A percentile compares a stretch with the other conserved stretches of the same genome.
Evolutionary conservation across 2,113 vertebrate genomes (phyloP).

Genomic region (Arizona elegans): DNA sequence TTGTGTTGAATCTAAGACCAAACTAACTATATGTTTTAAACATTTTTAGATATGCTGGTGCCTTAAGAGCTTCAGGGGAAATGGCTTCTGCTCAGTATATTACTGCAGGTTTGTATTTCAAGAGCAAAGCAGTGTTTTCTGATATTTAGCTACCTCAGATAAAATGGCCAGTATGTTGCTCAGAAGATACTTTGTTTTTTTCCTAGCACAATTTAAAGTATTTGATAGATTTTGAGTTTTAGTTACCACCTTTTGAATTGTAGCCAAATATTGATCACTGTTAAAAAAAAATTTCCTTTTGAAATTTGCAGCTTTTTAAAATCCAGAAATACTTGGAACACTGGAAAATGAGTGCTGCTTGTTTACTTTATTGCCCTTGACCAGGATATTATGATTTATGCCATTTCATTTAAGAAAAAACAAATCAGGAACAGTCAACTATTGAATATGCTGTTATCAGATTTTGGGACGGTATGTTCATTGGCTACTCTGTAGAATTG

Average conservation of each 20-base stretch:
- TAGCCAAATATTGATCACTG: background rate
- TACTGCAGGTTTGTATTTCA: slow-evolving; percentile 86
- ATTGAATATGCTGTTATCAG: slow-evolving; percentile 62
- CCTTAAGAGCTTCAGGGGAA: slow-evolving; percentile 92
- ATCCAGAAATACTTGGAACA: background rate
- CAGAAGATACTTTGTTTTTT: background rate
- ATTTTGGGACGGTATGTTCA: slow-evolving; percentile 64
- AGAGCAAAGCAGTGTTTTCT: background rate
- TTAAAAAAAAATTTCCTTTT: background rate
- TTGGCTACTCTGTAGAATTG: slow-evolving; percentile 59
- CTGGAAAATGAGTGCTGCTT: slow-evolving; percentile 59
- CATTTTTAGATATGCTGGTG: slow-evolving; percentile 83
- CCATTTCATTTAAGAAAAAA: slow-evolving; percentile 65
- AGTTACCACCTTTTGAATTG: background rate
- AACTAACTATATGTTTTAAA: slow-evolving; percentile 27
- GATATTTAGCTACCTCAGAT: slow-evolving; percentile 4
- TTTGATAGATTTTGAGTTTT: background rate
- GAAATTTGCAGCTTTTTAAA: background rate
- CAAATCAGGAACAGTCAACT: slow-evolving; percentile 62
- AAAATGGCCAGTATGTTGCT: slow-evolving; percentile 7
- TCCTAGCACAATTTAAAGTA: background rate
- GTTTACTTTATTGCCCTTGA: slow-evolving; percentile 64
- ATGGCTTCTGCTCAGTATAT: slow-evolving; percentile 96
- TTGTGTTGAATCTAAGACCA: background rate
- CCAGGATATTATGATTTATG: slow-evolving; percentile 65